Conservation (phyloP, 2,113 vertebrate species). For the Lamprotornis superbus region DNA sequence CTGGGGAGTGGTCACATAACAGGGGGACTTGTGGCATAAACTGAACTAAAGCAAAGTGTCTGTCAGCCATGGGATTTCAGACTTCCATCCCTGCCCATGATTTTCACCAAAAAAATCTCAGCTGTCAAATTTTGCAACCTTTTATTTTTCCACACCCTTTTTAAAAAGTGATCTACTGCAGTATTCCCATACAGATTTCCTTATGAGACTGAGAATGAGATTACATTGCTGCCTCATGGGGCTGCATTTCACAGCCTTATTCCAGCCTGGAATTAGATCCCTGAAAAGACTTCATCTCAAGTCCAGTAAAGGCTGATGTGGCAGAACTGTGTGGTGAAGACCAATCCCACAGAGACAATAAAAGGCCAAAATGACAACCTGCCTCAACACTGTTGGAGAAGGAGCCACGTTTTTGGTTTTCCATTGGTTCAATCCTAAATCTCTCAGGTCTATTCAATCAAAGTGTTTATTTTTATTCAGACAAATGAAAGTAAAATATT, state of each 20-base stretch:
- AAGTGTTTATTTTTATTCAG: not conserved
- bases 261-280: not conserved
- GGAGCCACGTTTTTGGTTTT: not conserved
- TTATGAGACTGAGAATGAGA: not conserved
- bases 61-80: not conserved
- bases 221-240: not conserved
- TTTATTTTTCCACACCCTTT: not conserved
- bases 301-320: not conserved
- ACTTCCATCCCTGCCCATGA: not conserved
- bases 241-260: not conserved
- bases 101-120: not conserved
- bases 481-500: not conserved
- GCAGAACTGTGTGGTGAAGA: not conserved
- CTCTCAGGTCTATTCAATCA: accelerated
- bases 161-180: not conserved
- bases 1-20: not conserved
- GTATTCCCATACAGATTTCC: not conserved
- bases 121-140: not conserved
- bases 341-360: not conserved
- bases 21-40: not conserved
- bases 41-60: not conserved
- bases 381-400: not conserved
- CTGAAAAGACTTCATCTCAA: not conserved
- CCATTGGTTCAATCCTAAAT: not conserved
- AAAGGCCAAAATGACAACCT: not conserved